Conservation (phyloP, 37 sponge, comb jelly and placozoan species). For the Oopsacas minuta region DNA sequence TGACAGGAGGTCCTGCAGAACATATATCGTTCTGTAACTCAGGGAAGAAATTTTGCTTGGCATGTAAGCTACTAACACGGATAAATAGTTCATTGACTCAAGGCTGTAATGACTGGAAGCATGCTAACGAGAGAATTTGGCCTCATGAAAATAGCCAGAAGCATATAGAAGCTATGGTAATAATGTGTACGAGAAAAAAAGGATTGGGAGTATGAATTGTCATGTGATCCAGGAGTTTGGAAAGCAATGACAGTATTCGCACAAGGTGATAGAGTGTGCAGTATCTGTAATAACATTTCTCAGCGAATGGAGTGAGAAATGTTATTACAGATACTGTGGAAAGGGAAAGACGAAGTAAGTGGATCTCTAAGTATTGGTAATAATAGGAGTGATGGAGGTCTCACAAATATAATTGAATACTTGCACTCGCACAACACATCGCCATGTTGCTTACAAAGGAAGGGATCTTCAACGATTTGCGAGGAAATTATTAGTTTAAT, state of each 20-base stretch:
- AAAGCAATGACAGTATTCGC: constrained; percentile 2
- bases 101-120: constrained; percentile 17
- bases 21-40: neutral
- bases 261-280: neutral
- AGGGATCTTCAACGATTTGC: constrained; percentile 6
- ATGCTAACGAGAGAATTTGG: constrained; percentile 11
- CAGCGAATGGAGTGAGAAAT: neutral
- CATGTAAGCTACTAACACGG: neutral
- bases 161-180: constrained; percentile 13
- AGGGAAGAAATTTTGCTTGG: neutral
- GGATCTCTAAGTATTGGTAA: constrained; percentile 4
- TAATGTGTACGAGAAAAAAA: neutral
- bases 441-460: neutral
- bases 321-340: neutral
- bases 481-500: constrained; percentile 14
- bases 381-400: constrained; percentile 19
- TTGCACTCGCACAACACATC: neutral
- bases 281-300: constrained; percentile 20
- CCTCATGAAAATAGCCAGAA: neutral
- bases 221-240: constrained; percentile 3
- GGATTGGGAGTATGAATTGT: neutral
- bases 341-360: constrained; percentile 15
- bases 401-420: neutral
- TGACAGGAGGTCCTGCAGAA: constrained; percentile 12
- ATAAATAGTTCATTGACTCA: constrained; percentile 1